phyloP scores from a whole-genome alignment of 2,113 vertebrate genomes.

The Pygoscelis antarcticus region DNA sequence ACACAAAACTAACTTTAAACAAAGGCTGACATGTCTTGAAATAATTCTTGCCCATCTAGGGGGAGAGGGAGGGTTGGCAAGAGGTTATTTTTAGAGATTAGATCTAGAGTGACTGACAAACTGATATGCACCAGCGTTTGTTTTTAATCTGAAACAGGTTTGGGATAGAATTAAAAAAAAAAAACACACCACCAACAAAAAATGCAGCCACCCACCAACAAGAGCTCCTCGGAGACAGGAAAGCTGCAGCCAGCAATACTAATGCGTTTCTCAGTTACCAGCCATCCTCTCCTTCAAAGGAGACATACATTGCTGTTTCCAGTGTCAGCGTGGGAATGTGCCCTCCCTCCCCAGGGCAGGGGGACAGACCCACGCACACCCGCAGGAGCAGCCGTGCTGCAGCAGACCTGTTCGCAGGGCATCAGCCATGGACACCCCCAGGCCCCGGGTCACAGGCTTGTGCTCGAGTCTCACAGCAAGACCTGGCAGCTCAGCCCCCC shows the following conservation, averaged over 20 bases:
- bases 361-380: background rate
- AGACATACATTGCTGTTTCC: background rate
- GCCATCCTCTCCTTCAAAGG: background rate
- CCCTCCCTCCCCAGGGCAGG: background rate
- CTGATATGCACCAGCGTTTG: background rate
- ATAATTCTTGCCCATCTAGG: slow-evolving; percentile 64
- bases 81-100: slow-evolving; percentile 63
- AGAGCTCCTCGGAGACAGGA: background rate
- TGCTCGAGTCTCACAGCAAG: rapidly evolving
- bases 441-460: rapidly evolving
- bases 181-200: background rate
- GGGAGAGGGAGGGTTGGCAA: slow-evolving; percentile 12
- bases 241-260: slow-evolving; percentile 6
- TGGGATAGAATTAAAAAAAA: background rate
- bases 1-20: slow-evolving; percentile 47
- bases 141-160: slow-evolving; percentile 55
- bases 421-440: rapidly evolving
- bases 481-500: no score
- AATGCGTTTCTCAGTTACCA: background rate
- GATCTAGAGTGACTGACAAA: slow-evolving; percentile 63
- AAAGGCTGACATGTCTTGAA: slow-evolving; percentile 67
- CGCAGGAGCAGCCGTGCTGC: rapidly evolving
- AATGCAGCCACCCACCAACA: background rate
- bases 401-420: rapidly evolving
- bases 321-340: rapidly evolving